Conservation (phyloP, 2,888 invertebrate species). For the Dryomyza anilis region DNA sequence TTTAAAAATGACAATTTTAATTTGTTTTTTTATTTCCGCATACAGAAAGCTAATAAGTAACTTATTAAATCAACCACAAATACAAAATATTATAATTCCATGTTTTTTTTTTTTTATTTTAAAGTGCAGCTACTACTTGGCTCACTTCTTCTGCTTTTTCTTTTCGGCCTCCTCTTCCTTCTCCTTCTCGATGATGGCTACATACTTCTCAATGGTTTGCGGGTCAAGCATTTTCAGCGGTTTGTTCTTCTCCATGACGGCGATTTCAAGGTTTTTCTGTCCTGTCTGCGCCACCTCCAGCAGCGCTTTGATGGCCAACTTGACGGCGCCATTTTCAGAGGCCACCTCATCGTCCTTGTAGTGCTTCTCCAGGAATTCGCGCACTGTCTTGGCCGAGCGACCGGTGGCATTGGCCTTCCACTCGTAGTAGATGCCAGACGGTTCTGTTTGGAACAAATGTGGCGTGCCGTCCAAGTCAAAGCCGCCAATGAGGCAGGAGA, state of each 20-base stretch:
- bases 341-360: conserved; percentile 86
- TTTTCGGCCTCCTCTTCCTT: conserved; percentile 98
- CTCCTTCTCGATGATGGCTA: conserved; percentile 94
- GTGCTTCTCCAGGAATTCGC: conserved; percentile 98
- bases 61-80: conserved; percentile 11
- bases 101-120: background rate
- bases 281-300: conserved; percentile 98
- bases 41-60: background rate
- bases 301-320: conserved; percentile 93
- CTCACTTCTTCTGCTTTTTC: conserved; percentile 77
- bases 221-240: conserved; percentile 88
- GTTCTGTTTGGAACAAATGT: conserved; percentile 98
- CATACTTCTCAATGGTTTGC: conserved; percentile 90
- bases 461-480: conserved; percentile 97
- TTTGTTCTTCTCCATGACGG: conserved; percentile 83
- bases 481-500: conserved; percentile 96
- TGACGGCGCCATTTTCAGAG: conserved; percentile 84
- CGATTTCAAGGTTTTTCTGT: conserved; percentile 98
- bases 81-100: conserved; percentile 7
- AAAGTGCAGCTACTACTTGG: background rate
- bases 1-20: background rate
- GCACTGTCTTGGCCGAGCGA: conserved; percentile 94
- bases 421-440: conserved; percentile 98
- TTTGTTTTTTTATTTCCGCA: conserved; percentile 1
- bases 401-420: conserved; percentile 99